Conservation (phyloP, 2,113 vertebrate species). For the Chitala chitala region DNA sequence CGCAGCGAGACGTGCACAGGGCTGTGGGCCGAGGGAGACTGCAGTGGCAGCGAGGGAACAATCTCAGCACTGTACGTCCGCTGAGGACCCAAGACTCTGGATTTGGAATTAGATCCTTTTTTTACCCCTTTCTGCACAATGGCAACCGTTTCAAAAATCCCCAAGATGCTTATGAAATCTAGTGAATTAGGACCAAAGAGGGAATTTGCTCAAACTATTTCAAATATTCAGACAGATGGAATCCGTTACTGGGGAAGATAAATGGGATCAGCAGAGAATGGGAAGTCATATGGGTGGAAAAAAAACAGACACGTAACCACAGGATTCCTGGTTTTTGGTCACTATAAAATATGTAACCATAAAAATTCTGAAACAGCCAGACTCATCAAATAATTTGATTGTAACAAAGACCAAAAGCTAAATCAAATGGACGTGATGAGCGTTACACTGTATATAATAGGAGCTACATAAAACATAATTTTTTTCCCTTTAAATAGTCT, state of each 20-base stretch:
- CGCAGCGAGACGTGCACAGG: background rate
- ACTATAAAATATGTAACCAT: slow-evolving; percentile 19
- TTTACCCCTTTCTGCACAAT: slow-evolving; percentile 30
- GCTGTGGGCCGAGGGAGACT: no score
- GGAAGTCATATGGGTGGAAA: background rate
- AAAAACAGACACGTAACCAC: background rate
- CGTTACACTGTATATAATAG: no score
- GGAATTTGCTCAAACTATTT: slow-evolving; percentile 42
- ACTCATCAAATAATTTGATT: slow-evolving; percentile 20
- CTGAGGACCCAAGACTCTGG: slow-evolving; percentile 32
- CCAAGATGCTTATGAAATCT: slow-evolving; percentile 37
- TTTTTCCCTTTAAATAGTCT: no score
- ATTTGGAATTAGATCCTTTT: slow-evolving; percentile 39
- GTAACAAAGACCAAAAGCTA: background rate
- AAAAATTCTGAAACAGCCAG: slow-evolving; percentile 16
- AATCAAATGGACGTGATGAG: background rate
- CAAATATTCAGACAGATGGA: slow-evolving; percentile 49
- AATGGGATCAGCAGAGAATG: slow-evolving; percentile 40
- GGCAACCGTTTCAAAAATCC: slow-evolving; percentile 28
- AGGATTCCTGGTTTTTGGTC: slow-evolving; percentile 14
- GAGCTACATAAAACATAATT: no score
- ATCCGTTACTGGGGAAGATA: slow-evolving; percentile 35
- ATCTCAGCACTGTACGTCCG: background rate
- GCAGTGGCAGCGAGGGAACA: background rate
- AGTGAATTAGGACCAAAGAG: slow-evolving; percentile 44